Conservation (phyloP, 2,888 invertebrate species). For the Brachylomia viminalis region DNA sequence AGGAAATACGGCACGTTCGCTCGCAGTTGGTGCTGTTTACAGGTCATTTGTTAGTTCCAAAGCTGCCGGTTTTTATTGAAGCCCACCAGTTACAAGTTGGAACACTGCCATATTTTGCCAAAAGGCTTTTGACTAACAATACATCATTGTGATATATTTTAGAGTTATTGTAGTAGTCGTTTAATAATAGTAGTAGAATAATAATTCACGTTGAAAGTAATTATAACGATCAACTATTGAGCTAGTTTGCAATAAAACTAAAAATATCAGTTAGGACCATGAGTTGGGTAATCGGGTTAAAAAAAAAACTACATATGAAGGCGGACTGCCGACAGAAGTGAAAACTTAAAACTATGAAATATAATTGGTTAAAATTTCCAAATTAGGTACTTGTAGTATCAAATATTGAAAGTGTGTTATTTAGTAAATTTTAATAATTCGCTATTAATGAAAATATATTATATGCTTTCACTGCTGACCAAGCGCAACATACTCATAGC, state of each 20-base stretch:
- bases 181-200: background rate
- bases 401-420: too few relatives aligned
- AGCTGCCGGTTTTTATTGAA: conserved; percentile 41
- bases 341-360: too few relatives aligned
- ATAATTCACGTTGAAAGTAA: background rate
- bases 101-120: conserved; percentile 39
- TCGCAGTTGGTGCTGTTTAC: conserved; percentile 25
- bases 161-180: background rate
- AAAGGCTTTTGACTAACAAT: conserved; percentile 14
- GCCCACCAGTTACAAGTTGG: conserved; percentile 34
- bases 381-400: too few relatives aligned
- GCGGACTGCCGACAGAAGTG: too few relatives aligned
- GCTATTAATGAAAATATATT: too few relatives aligned
- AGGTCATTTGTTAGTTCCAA: conserved; percentile 19
- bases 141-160: conserved; percentile 8
- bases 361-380: too few relatives aligned
- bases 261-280: background rate
- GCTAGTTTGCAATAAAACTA: background rate
- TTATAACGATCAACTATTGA: background rate
- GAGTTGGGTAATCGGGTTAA: background rate
- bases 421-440: too few relatives aligned
- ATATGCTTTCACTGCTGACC: too few relatives aligned
- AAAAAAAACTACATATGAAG: too few relatives aligned
- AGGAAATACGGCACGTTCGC: conserved; percentile 20
- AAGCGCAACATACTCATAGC: too few relatives aligned